Percentiles rank a stretch among this genome's conserved stretches.
These are phyloP conservation scores for Chinchilla lanigera DNA, from an alignment of 2,113 vertebrate genomes.

Conservation along the genomic window DNA sequence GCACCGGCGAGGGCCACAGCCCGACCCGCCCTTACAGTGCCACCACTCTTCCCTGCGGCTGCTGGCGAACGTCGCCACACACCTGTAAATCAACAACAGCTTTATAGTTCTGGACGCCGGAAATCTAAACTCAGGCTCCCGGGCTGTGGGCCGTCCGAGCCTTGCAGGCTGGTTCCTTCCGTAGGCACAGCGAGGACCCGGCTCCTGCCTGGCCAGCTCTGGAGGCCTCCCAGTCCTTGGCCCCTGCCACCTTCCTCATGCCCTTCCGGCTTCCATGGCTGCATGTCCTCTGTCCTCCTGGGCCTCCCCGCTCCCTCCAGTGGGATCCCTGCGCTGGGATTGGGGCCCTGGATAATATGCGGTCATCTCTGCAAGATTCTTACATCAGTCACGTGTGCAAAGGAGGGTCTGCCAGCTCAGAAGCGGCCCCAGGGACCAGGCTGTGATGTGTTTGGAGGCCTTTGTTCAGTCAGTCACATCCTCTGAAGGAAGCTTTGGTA, in stretches of 20 bases:
- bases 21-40: not conserved
- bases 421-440: not conserved
- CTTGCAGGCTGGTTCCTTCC: fast-evolving
- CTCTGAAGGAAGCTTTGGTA: not conserved
- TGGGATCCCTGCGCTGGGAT: not conserved
- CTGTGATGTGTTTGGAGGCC: not conserved
- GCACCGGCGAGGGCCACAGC: fast-evolving
- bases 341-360: not conserved
- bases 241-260: not conserved
- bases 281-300: not conserved
- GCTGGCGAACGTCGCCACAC: not conserved
- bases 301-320: not conserved
- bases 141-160: not conserved
- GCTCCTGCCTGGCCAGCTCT: not conserved
- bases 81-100: not conserved
- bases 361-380: not conserved
- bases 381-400: not conserved
- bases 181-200: not conserved
- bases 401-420: not conserved
- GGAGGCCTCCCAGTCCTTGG: fast-evolving
- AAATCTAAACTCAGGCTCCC: not conserved
- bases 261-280: not conserved
- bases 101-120: not conserved
- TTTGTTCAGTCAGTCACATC: not conserved
- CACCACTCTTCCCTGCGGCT: not conserved